Conservation (phyloP, 2,113 vertebrate genomes). For the Callipepla californica region DNA sequence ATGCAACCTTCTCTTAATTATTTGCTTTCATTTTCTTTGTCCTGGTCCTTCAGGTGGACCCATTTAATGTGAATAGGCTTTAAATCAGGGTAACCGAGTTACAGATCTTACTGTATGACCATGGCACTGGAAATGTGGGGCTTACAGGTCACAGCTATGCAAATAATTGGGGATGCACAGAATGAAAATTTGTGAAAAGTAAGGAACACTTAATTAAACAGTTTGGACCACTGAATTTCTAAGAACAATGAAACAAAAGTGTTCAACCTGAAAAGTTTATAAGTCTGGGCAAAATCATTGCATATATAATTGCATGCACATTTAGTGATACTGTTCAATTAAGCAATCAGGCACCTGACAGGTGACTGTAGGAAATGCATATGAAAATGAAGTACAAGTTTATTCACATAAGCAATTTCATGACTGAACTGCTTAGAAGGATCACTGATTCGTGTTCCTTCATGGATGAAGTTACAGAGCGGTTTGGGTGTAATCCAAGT, state of each 20-base stretch:
- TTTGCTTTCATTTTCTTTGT: background rate
- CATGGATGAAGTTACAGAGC: background rate
- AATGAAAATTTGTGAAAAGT: background rate
- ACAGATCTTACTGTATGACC: background rate
- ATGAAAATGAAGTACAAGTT: background rate
- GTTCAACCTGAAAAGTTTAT: background rate
- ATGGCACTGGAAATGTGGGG: background rate
- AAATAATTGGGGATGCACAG: background rate
- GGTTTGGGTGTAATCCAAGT: background rate
- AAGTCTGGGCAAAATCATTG: background rate
- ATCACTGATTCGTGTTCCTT: background rate
- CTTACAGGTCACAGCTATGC: background rate
- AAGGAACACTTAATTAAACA: background rate
- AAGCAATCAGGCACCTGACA: background rate
- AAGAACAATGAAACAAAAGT: background rate
- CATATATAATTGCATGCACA: background rate
- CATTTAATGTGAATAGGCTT: background rate
- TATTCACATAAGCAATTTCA: background rate
- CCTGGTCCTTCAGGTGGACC: background rate
- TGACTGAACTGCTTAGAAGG: background rate
- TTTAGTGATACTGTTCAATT: background rate
- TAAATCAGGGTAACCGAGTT: background rate
- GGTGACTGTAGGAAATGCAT: background rate
- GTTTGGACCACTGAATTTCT: background rate
- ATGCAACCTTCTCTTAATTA: background rate